Evolutionary conservation across 2,888 invertebrate genomes (phyloP).

Genomic region (Helobdella robusta): DNA sequence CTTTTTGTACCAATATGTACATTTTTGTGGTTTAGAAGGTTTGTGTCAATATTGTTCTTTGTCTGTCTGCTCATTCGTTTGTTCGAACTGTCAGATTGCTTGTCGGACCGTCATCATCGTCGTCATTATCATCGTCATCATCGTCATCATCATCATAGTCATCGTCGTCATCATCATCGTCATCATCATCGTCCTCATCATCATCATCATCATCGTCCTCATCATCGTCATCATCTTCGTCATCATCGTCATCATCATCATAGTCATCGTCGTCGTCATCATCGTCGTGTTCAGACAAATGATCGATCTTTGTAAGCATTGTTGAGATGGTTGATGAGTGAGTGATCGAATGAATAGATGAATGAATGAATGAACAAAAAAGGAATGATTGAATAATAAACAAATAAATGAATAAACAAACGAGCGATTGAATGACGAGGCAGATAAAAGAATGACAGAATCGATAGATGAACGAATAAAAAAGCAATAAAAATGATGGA

Average conservation of each 20-base stretch:
- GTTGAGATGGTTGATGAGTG: background rate
- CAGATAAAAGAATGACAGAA: background rate
- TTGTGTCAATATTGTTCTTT: too few relatives aligned
- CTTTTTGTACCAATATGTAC: too few relatives aligned
- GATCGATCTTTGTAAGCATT: background rate
- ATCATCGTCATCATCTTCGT: slow-evolving; percentile 1
- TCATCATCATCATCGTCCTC: background rate
- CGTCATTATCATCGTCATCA: slow-evolving; percentile 14
- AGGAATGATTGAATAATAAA: too few relatives aligned
- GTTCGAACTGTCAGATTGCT: too few relatives aligned
- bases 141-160: slow-evolving; percentile 12
- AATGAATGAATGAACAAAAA: background rate
- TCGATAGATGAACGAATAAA: background rate
- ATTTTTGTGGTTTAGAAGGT: too few relatives aligned
- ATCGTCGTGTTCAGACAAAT: background rate
- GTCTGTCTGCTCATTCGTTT: too few relatives aligned
- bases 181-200: background rate
- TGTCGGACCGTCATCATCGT: too few relatives aligned
- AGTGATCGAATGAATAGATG: background rate
- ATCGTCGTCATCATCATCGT: slow-evolving; percentile 7
- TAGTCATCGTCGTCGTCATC: slow-evolving; percentile 1
- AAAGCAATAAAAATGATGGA: background rate
- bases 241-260: slow-evolving; percentile 3
- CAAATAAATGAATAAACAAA: background rate
- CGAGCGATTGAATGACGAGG: background rate